phyloP scores from a whole-genome alignment of 2,797 vertebrate species.

The Danio jaintianensis region DNA sequence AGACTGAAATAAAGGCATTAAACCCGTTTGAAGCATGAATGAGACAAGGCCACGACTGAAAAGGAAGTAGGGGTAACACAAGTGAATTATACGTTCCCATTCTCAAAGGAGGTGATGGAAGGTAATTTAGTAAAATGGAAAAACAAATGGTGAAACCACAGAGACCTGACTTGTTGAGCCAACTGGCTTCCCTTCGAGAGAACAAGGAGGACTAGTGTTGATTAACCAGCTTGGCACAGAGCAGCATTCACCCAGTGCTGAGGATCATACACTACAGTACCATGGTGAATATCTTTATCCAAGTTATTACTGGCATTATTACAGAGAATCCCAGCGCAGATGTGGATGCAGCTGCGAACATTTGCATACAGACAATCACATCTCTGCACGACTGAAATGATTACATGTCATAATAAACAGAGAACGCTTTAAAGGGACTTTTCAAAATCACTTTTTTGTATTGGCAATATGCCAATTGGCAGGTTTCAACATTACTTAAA shows the following conservation, averaged over 20 bases:
- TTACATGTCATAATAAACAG: neutral
- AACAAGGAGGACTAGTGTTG: conserved; percentile 18
- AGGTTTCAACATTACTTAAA: too few species aligned
- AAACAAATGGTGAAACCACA: neutral
- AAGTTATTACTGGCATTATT: neutral
- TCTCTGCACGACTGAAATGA: neutral
- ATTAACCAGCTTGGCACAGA: conserved; percentile 11
- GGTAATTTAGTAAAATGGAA: conserved; percentile 18
- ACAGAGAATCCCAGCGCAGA: neutral
- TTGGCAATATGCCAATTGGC: too few species aligned
- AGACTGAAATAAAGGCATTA: too few species aligned
- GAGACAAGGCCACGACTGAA: neutral
- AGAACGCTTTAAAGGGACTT: too few species aligned
- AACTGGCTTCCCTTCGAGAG: conserved; percentile 8
- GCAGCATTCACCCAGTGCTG: neutral
- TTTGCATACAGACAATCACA: conserved; percentile 15
- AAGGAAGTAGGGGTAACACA: neutral
- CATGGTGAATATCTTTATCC: neutral
- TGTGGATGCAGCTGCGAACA: conserved; percentile 20
- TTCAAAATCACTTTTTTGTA: too few species aligned
- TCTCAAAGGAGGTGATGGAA: conserved; percentile 22
- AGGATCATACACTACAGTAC: neutral
- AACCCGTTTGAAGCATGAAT: too few species aligned
- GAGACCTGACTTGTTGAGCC: conserved; percentile 6
- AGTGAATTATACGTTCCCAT: neutral